Evolutionary conservation across 2,888 invertebrate genomes (phyloP).

Genomic region (Myopa tessellatipennis): DNA sequence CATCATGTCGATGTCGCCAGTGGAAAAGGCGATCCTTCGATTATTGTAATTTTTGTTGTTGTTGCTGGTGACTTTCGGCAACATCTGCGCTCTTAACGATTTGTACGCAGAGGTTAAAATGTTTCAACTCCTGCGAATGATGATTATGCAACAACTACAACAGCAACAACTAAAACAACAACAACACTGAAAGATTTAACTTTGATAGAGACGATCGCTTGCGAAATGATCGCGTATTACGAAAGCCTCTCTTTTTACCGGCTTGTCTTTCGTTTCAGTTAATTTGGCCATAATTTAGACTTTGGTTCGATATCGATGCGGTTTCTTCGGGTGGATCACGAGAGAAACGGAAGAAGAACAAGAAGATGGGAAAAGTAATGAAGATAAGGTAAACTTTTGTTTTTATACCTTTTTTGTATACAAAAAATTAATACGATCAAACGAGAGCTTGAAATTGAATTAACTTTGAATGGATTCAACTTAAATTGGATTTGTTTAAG

Average conservation of each 20-base stretch:
- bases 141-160: neutral
- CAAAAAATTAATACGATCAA: too few species aligned
- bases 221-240: neutral
- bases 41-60: neutral
- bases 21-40: neutral
- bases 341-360: too few species aligned
- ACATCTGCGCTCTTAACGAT: neutral
- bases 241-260: neutral
- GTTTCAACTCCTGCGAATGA: constrained; percentile 10
- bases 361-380: too few species aligned
- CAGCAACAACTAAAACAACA: neutral
- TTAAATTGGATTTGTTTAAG: too few species aligned
- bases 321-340: too few species aligned
- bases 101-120: constrained; percentile 6
- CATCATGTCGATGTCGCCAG: too few species aligned
- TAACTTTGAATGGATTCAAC: too few species aligned
- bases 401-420: too few species aligned
- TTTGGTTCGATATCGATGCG: neutral
- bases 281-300: constrained; percentile 8
- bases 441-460: too few species aligned
- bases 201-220: constrained; percentile 4
- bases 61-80: constrained; percentile 2
- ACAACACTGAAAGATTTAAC: too few species aligned
- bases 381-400: too few species aligned
- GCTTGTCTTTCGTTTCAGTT: neutral